Conservation (phyloP, 2,113 vertebrate genomes). For the Oryctolagus cuniculus region mOryCun1.1 NC_091434.1:164691501-164692000, state of each 20-base stretch:
- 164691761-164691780: not conserved
- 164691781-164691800: not conserved
- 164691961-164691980: no score
- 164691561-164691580: not conserved
- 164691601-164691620: not conserved
- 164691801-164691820: not conserved
- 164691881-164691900: not conserved
- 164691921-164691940: not conserved
- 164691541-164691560: conserved; percentile 30
- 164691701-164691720: conserved; percentile 34
- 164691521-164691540: not conserved
- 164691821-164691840: not conserved
- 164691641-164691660: conserved; percentile 26
- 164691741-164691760: not conserved
- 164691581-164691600: not conserved
- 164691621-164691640: conserved; percentile 17
- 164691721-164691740: conserved; percentile 11
- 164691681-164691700: conserved; percentile 52
- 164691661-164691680: conserved; percentile 30
- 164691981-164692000: no score
- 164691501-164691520: not conserved
- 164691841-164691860: not conserved
- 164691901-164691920: not conserved
- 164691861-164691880: not conserved
- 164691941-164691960: not conserved